Evolutionary conservation across 2,113 vertebrate genomes (phyloP).

Genomic region (Muscicapa adusta): DNA sequence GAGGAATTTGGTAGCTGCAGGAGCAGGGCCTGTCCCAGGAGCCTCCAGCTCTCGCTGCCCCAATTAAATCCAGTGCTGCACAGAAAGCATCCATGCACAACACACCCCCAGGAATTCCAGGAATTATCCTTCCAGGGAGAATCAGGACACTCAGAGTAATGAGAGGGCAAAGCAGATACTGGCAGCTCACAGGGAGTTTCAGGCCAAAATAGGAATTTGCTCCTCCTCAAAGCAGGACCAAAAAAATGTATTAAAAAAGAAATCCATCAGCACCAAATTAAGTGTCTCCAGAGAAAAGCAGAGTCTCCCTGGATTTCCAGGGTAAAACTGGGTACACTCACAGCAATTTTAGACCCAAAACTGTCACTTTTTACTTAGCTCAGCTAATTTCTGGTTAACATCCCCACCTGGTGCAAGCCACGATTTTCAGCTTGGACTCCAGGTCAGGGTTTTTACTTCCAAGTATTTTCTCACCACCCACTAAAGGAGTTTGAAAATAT

Average conservation of each 20-base stretch:
- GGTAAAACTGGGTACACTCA: background rate
- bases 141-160: background rate
- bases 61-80: background rate
- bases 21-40: background rate
- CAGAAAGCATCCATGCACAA: background rate
- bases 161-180: background rate
- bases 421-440: background rate
- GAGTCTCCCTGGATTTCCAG: background rate
- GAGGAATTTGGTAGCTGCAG: background rate
- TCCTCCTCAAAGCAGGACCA: background rate
- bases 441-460: background rate
- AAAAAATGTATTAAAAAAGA: background rate
- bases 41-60: background rate
- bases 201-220: slow-evolving; percentile 18
- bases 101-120: background rate
- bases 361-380: background rate
- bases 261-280: background rate
- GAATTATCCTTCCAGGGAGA: background rate
- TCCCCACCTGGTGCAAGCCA: background rate
- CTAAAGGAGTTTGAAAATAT: background rate
- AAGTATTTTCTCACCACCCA: background rate
- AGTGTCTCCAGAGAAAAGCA: background rate
- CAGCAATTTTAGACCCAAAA: background rate
- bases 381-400: background rate
- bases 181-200: background rate